Evolutionary conservation across 23 tunicate genomes (phyloP), one percentile per base, ranked within the genome.

Genomic region (Styela clava): DNA sequence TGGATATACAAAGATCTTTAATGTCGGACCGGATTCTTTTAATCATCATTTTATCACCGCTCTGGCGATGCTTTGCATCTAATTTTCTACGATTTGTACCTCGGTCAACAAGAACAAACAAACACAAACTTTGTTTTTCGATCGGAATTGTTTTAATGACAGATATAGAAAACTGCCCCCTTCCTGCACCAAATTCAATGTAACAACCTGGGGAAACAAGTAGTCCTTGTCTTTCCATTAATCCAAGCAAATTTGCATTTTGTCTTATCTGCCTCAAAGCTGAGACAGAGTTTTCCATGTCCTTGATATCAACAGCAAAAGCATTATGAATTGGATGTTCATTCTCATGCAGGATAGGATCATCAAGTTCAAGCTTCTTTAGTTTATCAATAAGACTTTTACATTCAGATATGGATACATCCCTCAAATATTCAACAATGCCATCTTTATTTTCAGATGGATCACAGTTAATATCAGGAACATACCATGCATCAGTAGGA

Each of bases 171-270:
- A 76, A 22, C 24, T 76, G 81, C 12, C 65, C 81, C 16, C 81
- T 35, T 22, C 81, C 81, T 18, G 81, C 81, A 22, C 81, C 81
- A 36, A 76, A 76, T 52, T 76, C 81, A 18, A 76, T 26, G 23
- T 37, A 2, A 52, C 52, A 33, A 52, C 1, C 63, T 24, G 81
- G 81, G 12, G 9, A 9, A 1, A 1, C 16, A 20, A 76, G 25
- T 1, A 76, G n/a, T 9, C 23, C 23, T 68, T 76, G 51, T 27
- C 22, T 16, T 36, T 21, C 68, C 64, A 76, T 25, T 37, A 76
- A 16, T 51, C 23, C 64, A 24, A 76, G 52, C 1, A 76, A 2
- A 12, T 28, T 37, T 9, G 81, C 30, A 44, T 76, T 76, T 76
- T 76, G 81, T 56, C 21, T 44, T 1, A 52, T 36, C 21, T 76